Evolutionary conservation across 2,797 vertebrate species (phyloP), one percentile per base, ranked within the genome.

Genomic region (Eulemur albifrons): DNA sequence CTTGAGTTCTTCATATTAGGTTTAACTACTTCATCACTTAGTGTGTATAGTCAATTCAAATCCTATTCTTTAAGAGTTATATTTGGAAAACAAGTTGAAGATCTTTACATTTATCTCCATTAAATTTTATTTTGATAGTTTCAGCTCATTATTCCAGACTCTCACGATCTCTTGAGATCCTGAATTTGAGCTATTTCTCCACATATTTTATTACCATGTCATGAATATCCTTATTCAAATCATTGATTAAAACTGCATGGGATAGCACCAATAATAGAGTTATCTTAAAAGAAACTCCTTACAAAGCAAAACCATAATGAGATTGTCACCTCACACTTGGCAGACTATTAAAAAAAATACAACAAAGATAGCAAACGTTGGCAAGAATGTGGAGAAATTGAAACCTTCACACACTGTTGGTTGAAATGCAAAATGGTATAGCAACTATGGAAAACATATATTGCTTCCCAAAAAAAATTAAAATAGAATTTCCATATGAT

Each of bases 111-210:
- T 69, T 85, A 76, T 54, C 35, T 48, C 18, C 43, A 85, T 50
- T n/a, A 54, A 79, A 84, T 89, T 93, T 85, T 32, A 93, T 72
- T 89, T 93, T 54, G 10, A 52, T 89, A 48, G 35, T 93, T 89
- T 85, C 45, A 93, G 45, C 12, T 48, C 21, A 48, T 80, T 59
- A 54, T 72, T 89, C 8, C 17, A 84, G 21, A 72, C 45, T 40
- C 38, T 88, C 43, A 38, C 72, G 63, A 63, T 20, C 5, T 84
- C 25, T 45, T 65, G 45, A 67, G n/a, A 75, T 50, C 40, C 57
- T 90, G 27, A 86, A 86, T 90, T 23, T 80, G 50, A 90, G 40
- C 13, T 59, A 43, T 57, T 32, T 14, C 27, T 90, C 21, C 76
- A 90, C 65, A 75, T 30, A 73, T 48, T 80, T 90, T 8, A 65